Evolutionary conservation across 2,888 invertebrate species (phyloP).

Genomic region (Cremastinae sp.): DNA sequence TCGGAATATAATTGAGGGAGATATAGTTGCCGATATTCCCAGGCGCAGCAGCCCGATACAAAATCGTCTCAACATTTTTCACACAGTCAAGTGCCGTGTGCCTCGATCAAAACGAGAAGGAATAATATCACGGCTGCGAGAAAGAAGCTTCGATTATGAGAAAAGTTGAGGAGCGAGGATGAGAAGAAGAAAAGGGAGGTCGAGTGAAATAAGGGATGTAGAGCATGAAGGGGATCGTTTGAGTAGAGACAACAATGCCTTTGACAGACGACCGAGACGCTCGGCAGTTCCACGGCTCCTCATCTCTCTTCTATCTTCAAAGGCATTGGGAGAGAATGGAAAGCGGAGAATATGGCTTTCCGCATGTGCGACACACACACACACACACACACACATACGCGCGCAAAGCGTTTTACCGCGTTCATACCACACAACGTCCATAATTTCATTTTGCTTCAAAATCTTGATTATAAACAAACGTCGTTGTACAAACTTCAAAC

Average conservation of each 20-base stretch:
- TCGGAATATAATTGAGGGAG: no score
- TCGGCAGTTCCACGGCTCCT: conserved; percentile 8
- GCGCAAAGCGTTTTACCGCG: no score
- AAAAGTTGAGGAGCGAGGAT: conserved; percentile 9
- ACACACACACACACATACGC: no score
- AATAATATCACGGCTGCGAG: neutral
- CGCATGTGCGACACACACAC: neutral
- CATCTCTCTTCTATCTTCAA: conserved; percentile 42
- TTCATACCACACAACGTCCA: no score
- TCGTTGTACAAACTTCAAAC: no score
- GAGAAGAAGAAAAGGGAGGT: conserved; percentile 11
- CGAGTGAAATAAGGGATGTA: conserved; percentile 39
- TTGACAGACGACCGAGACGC: conserved; percentile 50
- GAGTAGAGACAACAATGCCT: conserved; percentile 57
- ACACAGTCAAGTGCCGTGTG: no score
- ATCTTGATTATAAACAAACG: no score
- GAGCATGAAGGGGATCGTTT: conserved; percentile 51
- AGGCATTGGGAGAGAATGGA: conserved; percentile 29
- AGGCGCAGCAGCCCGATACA: no score
- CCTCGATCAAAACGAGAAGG: no score
- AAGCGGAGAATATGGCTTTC: conserved; percentile 7
- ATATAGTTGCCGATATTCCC: no score
- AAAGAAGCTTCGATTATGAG: conserved; percentile 14
- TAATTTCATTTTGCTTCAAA: no score
- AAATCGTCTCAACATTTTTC: no score